These are phyloP conservation scores for Cyprinella venusta DNA, from an alignment of 2,797 vertebrate genomes.

Conservation along the genomic window DNA sequence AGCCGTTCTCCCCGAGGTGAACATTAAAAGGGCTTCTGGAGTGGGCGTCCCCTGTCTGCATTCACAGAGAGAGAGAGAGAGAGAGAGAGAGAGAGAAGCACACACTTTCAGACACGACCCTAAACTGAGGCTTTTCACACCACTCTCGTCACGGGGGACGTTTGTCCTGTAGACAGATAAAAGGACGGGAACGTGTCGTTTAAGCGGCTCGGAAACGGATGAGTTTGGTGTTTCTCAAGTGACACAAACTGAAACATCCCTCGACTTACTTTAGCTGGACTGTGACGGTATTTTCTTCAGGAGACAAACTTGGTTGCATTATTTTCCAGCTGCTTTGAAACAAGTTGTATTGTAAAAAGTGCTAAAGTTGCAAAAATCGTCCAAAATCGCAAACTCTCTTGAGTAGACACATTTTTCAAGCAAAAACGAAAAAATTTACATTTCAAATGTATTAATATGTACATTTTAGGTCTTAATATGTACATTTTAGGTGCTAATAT, in stretches of 20 bases:
- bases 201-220: not conserved
- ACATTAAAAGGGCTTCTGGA: constrained; percentile 37
- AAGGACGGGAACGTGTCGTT: not conserved
- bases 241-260: too few relatives aligned
- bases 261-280: too few relatives aligned
- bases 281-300: too few relatives aligned
- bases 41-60: constrained; percentile 25
- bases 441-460: too few relatives aligned
- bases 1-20: constrained; percentile 65
- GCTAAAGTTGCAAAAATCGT: too few relatives aligned
- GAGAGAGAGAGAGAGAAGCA: not conserved
- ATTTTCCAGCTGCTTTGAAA: too few relatives aligned
- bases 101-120: constrained; percentile 6
- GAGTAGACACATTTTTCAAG: not conserved
- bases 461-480: too few relatives aligned
- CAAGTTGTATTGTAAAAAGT: too few relatives aligned
- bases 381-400: not conserved
- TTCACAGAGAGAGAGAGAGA: constrained; percentile 5
- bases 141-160: not conserved
- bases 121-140: constrained; percentile 30
- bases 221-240: not conserved
- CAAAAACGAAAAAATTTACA: too few relatives aligned
- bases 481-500: too few relatives aligned
- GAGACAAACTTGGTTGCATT: too few relatives aligned
- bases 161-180: not conserved